Percentiles rank a stretch among this genome's conserved stretches.
Evolutionary conservation across 37 sponge, comb jelly and placozoan genomes (phyloP).

Genomic region (Diacarnus erythraeanus): DNA sequence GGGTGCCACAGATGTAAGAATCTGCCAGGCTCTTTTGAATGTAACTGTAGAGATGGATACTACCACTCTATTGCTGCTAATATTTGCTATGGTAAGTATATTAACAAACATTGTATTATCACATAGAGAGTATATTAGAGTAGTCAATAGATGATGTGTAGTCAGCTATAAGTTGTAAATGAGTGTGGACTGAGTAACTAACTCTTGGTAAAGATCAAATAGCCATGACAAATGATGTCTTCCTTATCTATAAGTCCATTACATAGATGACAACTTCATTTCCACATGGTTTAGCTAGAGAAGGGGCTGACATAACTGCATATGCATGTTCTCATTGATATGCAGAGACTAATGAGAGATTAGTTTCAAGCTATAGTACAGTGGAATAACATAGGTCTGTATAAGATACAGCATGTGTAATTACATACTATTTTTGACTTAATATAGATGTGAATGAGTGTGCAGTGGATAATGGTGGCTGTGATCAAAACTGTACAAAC

Average conservation of each 20-base stretch:
- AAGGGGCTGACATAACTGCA: not conserved
- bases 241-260: too few species aligned
- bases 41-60: conserved; percentile 36
- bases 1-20: conserved; percentile 36
- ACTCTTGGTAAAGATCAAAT: not conserved
- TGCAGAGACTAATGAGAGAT: not conserved
- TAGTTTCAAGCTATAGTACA: too few species aligned
- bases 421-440: too few species aligned
- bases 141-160: too few species aligned
- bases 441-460: conserved; percentile 88
- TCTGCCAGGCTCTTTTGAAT: conserved; percentile 40
- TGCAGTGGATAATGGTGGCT: conserved; percentile 36
- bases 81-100: conserved; percentile 38
- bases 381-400: too few species aligned
- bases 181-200: not conserved
- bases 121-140: too few species aligned
- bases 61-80: conserved; percentile 21
- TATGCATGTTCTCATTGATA: too few species aligned
- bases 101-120: not conserved
- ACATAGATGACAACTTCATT: too few species aligned
- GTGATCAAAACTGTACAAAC: conserved; percentile 40
- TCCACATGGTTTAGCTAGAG: too few species aligned
- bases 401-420: too few species aligned
- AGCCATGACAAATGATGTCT: too few species aligned
- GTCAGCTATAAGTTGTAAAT: too few species aligned